These are phyloP conservation scores for Trachops cirrhosus DNA, from an alignment of 2,797 vertebrate species.

Conservation along the genomic window DNA sequence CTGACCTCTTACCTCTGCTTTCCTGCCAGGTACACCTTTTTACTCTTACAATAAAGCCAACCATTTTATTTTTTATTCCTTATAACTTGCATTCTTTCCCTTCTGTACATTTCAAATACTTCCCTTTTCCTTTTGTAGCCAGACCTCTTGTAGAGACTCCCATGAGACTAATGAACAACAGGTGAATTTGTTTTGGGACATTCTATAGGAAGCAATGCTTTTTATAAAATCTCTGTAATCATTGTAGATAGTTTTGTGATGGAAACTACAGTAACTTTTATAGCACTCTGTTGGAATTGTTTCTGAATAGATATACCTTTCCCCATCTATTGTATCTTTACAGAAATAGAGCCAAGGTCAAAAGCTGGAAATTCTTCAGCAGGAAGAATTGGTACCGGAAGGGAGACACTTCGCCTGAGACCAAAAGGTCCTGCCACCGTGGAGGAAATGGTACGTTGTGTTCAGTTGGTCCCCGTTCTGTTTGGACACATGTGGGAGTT, in stretches of 20 bases:
- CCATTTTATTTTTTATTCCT: background rate
- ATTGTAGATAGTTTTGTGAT: background rate
- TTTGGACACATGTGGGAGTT: background rate
- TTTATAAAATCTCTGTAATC: background rate
- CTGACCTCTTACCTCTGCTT: background rate
- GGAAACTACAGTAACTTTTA: background rate
- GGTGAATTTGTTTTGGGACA: background rate
- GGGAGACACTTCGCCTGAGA: conserved; percentile 92
- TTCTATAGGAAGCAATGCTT: background rate
- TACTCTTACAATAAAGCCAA: background rate
- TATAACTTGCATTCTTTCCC: background rate
- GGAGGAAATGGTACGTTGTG: conserved; percentile 89
- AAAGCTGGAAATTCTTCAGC: conserved; percentile 85
- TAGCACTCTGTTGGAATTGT: background rate
- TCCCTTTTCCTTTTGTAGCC: background rate
- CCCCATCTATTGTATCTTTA: background rate
- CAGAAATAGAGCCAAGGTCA: conserved; percentile 93
- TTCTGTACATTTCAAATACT: background rate
- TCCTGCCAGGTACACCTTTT: background rate
- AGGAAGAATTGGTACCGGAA: conserved; percentile 88
- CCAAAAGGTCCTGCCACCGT: conserved; percentile 93
- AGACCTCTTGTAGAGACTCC: background rate
- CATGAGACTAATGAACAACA: background rate
- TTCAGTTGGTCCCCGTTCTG: background rate
- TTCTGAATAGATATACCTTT: conserved; percentile 27